Conservation (phyloP, 1,140 invertebrate genomes). For the Tetramorium simillimum region DNA sequence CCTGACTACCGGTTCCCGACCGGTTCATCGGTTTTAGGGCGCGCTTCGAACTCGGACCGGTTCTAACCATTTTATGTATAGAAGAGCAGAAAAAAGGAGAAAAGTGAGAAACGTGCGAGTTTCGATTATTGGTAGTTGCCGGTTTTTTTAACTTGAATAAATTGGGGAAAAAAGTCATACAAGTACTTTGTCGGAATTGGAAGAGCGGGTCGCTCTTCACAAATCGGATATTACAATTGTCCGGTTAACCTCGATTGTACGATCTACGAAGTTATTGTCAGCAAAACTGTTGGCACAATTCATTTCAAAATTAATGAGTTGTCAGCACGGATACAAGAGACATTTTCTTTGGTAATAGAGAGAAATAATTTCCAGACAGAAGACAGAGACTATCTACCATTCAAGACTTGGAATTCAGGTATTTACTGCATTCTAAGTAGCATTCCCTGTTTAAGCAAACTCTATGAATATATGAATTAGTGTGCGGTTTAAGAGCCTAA, state of each 20-base stretch:
- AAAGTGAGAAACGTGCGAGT: background rate
- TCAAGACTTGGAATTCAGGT: background rate
- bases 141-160: slow-evolving; percentile 39
- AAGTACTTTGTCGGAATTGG: no score
- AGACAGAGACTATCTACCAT: background rate
- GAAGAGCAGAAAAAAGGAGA: background rate
- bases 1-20: slow-evolving; percentile 25
- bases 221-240: background rate
- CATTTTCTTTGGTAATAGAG: background rate
- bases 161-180: no score
- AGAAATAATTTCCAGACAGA: background rate
- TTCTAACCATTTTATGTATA: slow-evolving; percentile 10
- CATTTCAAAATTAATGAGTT: background rate
- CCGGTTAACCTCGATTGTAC: background rate
- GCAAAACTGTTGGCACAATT: background rate
- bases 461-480: background rate
- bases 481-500: background rate
- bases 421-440: background rate
- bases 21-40: slow-evolving; percentile 28
- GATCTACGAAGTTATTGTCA: background rate
- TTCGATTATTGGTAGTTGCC: background rate
- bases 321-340: background rate
- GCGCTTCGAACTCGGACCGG: slow-evolving; percentile 25
- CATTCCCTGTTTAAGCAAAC: background rate
- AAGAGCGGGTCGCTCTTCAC: background rate